A percentile compares a stretch with the other conserved stretches of the same genome.
Evolutionary conservation across 1,140 invertebrate genomes (phyloP).

Genomic region (Drosophila lacteicornis): DNA sequence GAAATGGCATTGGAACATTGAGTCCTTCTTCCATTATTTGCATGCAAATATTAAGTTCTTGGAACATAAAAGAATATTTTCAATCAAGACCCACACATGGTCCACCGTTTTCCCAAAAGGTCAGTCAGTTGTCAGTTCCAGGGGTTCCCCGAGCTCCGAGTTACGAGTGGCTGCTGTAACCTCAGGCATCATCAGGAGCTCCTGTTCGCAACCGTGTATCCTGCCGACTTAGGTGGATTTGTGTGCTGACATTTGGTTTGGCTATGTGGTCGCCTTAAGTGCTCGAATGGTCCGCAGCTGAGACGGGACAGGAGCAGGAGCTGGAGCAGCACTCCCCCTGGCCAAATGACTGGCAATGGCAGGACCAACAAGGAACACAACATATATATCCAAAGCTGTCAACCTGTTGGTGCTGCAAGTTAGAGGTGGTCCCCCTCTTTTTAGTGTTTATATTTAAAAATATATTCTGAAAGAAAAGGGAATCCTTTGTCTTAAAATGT

Average conservation of each 20-base stretch:
- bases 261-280: conserved; percentile 63
- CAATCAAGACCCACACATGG: background rate
- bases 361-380: conserved; percentile 4
- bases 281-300: conserved; percentile 9
- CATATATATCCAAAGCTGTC: conserved; percentile 18
- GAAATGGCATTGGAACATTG: conserved; percentile 19
- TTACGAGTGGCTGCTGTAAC: background rate
- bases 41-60: conserved; percentile 5
- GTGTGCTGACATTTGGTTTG: conserved; percentile 58
- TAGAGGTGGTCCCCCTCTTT: conserved; percentile 29
- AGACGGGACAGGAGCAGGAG: background rate
- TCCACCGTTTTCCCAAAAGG: background rate
- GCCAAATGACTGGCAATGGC: conserved; percentile 27
- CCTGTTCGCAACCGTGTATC: conserved; percentile 27
- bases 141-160: background rate
- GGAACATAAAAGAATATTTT: conserved; percentile 14
- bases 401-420: conserved; percentile 35
- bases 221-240: conserved; percentile 43
- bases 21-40: background rate
- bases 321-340: background rate
- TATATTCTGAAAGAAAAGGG: background rate
- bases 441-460: background rate
- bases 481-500: background rate
- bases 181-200: conserved; percentile 21
- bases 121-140: conserved; percentile 18